Conservation (phyloP, 2,797 vertebrate genomes). For the Borostomias antarcticus region DNA sequence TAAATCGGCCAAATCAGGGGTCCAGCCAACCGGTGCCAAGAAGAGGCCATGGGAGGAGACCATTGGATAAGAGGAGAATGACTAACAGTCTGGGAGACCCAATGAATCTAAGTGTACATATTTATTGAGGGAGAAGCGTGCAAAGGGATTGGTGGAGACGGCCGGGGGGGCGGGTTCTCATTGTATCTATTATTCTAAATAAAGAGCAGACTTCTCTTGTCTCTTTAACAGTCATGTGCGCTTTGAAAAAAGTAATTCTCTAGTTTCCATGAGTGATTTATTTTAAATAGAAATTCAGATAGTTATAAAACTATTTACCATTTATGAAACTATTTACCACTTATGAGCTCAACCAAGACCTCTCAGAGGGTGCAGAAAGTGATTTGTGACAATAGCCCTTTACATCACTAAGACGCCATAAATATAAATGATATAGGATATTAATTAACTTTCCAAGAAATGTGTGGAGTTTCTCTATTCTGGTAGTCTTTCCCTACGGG, state of each 20-base stretch:
- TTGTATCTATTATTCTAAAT: constrained; percentile 53
- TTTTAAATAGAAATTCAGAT: constrained; percentile 74
- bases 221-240: constrained; percentile 17
- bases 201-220: constrained; percentile 52
- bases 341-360: constrained; percentile 35
- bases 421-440: constrained; percentile 39
- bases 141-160: constrained; percentile 17
- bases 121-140: constrained; percentile 40
- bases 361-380: neutral
- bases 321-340: constrained; percentile 7
- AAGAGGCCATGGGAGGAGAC: constrained; percentile 75
- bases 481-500: constrained; percentile 30
- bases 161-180: constrained; percentile 7
- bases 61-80: constrained; percentile 56
- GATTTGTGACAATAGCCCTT: constrained; percentile 62
- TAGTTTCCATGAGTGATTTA: constrained; percentile 53
- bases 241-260: neutral
- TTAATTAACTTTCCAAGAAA: constrained; percentile 20
- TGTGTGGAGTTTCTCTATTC: constrained; percentile 6
- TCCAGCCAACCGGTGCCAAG: constrained; percentile 40
- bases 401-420: constrained; percentile 18
- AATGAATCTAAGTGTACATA: constrained; percentile 65
- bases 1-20: constrained; percentile 39
- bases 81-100: neutral
- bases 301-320: neutral